Base-by-base conservation (phyloP, 2,113 vertebrate genomes). In the Sisor rabdophorus region DNA sequence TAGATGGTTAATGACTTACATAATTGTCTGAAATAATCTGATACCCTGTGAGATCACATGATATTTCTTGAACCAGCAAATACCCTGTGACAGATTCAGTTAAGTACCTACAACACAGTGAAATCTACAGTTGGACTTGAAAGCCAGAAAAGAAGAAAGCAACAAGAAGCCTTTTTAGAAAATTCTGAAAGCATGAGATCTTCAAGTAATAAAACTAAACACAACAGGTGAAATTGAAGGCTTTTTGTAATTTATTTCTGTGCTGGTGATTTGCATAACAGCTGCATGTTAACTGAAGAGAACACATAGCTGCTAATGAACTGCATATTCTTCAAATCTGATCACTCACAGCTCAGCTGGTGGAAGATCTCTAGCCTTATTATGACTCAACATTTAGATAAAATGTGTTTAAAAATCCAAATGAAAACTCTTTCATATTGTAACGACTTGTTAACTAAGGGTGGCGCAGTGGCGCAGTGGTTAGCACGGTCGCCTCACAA, bases 131-230 rank as follows among this genome's bases (percentile, higher is more conserved):
- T 16, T 61, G 50, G 48, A 50, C 48, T 69, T 26, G 3, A 15
- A 30, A 36, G 69, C 55, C 48, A 26, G 48, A 77, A 58, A n/a
- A 10, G 32, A 72, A 71, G 76, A 64, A 77, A 84, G 28, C 44
- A 50, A 71, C 73, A 44, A 84, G 74, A 76, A 81, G 71, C 65
- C 59, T 58, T 56, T 82, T 10, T 1, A 22, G 22, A 67, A 68
- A 76, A 58, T 65, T 17, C 30, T 47, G 30, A 54, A 75, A 44
- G 73, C 61, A 47, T 47, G 52, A 67, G 82, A 81, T 53, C 47
- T 40, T 68, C 70, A 77, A 83, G 15, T 61, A 84, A 76, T 82
- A n/a, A 83, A 85, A 83, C 83, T 80, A 80, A 80, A 48, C 75
- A 1, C 44, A 68, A 59, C 36, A 69, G 58, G 63, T 69, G 53